Conservation (phyloP, 2,797 vertebrate species). For the Notolabrus celidotus region DNA sequence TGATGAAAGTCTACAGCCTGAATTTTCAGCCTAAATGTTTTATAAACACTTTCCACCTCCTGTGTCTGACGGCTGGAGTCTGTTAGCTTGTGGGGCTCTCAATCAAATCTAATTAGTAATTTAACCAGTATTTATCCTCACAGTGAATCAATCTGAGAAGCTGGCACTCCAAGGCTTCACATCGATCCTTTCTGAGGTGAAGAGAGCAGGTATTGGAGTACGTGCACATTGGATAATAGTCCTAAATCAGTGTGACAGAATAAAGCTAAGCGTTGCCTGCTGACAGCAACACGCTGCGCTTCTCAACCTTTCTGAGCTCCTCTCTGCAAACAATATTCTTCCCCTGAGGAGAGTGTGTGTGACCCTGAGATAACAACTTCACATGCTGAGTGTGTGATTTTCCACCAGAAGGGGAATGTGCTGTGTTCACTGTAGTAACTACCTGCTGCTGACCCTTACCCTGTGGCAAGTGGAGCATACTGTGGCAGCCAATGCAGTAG, state of each 20-base stretch:
- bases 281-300: neutral
- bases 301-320: constrained; percentile 27
- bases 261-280: constrained; percentile 19
- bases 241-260: constrained; percentile 54
- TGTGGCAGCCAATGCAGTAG: neutral
- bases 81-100: constrained; percentile 35
- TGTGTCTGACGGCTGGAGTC: constrained; percentile 37
- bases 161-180: constrained; percentile 33
- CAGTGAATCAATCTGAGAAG: constrained; percentile 45
- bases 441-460: constrained; percentile 2
- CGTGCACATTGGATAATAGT: constrained; percentile 25
- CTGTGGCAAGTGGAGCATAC: neutral
- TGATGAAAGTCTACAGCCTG: neutral
- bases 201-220: constrained; percentile 43
- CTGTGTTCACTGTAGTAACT: constrained; percentile 10
- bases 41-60: constrained; percentile 17
- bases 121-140: constrained; percentile 46
- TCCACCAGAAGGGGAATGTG: neutral
- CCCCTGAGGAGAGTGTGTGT: constrained; percentile 21
- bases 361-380: constrained; percentile 21
- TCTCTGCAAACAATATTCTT: constrained; percentile 30
- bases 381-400: constrained; percentile 36
- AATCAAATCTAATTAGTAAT: constrained; percentile 63
- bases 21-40: constrained; percentile 18
- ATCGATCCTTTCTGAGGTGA: constrained; percentile 60